These are phyloP conservation scores for Drosophila eohydei DNA, from an alignment of 2,888 invertebrate species.

Conservation along the genomic window DNA sequence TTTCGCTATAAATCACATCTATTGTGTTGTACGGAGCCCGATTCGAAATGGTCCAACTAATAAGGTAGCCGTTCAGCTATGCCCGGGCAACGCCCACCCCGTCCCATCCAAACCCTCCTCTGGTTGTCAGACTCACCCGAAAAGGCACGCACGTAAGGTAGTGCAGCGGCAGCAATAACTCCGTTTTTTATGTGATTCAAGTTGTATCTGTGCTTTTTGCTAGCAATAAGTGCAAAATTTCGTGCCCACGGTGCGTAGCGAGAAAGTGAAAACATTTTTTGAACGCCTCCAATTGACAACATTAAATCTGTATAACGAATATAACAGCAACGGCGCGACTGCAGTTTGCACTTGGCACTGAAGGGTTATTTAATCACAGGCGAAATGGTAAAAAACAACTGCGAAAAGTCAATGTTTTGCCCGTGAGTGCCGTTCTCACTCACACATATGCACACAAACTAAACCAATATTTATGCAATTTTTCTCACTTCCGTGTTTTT, in stretches of 20 bases:
- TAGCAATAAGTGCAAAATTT: constrained; percentile 57
- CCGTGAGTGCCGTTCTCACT: constrained; percentile 24
- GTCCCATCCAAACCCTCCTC: not conserved
- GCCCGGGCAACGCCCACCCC: constrained; percentile 25
- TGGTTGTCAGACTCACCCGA: constrained; percentile 55
- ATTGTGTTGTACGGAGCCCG: constrained; percentile 20
- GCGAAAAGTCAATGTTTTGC: constrained; percentile 68
- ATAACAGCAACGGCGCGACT: constrained; percentile 31
- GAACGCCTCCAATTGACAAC: constrained; percentile 61
- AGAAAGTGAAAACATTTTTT: constrained; percentile 80
- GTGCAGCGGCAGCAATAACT: constrained; percentile 38
- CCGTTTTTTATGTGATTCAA: constrained; percentile 39
- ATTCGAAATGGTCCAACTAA: constrained; percentile 2
- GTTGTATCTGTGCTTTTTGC: constrained; percentile 39
- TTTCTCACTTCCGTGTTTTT: constrained; percentile 64
- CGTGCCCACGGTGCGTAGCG: constrained; percentile 69
- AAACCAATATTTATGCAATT: constrained; percentile 63
- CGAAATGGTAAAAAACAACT: constrained; percentile 31
- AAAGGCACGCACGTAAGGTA: constrained; percentile 50
- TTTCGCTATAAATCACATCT: constrained; percentile 30
- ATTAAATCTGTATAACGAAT: constrained; percentile 23
- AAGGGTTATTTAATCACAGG: constrained; percentile 69
- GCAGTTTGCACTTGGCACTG: constrained; percentile 65
- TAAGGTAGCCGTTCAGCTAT: not conserved
- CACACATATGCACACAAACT: constrained; percentile 28